Conservation (phyloP, 2,113 vertebrate species). For the Rhineura floridana region DNA sequence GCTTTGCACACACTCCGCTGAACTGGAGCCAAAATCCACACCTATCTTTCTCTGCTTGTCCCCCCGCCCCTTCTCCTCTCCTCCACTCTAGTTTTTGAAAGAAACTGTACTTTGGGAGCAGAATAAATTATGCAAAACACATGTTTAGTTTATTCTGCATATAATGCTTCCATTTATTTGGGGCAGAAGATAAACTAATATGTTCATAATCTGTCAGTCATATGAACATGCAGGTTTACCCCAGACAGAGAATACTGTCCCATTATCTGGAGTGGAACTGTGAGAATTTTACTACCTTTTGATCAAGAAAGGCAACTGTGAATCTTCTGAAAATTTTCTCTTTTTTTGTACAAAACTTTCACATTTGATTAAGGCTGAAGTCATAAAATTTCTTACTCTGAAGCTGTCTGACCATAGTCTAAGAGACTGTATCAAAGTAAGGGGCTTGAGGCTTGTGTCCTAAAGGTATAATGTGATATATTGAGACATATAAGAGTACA, state of each 20-base stretch:
- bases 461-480: background rate
- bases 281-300: conserved; percentile 15
- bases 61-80: background rate
- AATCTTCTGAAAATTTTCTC: background rate
- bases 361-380: background rate
- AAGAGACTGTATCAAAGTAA: background rate
- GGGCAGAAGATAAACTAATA: background rate
- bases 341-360: background rate
- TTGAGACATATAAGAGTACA: background rate
- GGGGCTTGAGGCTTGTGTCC: background rate
- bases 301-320: background rate
- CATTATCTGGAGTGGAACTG: background rate
- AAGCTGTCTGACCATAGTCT: background rate
- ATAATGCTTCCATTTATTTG: background rate
- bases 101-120: background rate
- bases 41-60: background rate
- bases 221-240: background rate
- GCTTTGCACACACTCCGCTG: background rate
- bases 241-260: background rate
- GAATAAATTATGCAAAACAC: background rate
- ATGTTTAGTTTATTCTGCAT: background rate
- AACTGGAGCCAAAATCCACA: background rate
- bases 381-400: background rate
- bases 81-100: background rate
- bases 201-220: background rate